Percentiles rank a stretch among this genome's conserved stretches.
Evolutionary conservation across 2,797 vertebrate genomes (phyloP).

Genomic region (Rhabdomys pumilio): DNA sequence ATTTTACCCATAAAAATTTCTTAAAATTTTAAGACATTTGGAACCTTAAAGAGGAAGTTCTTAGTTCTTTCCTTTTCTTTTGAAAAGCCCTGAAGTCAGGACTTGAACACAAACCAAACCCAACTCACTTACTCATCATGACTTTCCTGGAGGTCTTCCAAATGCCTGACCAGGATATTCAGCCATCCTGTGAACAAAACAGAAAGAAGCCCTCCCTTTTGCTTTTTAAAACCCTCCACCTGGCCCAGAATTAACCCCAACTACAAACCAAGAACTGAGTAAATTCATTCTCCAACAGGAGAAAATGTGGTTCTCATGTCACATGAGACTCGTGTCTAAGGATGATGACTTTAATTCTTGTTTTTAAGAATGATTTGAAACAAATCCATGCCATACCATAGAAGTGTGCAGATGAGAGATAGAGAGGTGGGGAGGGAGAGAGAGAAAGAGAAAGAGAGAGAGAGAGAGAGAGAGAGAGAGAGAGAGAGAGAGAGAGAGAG

Average conservation of each 20-base stretch:
- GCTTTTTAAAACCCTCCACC: constrained; percentile 4
- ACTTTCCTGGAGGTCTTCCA: constrained; percentile 58
- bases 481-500: too few relatives aligned
- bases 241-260: background rate
- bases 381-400: constrained; percentile 43
- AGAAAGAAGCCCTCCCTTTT: constrained; percentile 45
- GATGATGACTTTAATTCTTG: constrained; percentile 40
- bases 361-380: constrained; percentile 14
- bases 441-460: background rate
- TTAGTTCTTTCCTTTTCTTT: background rate
- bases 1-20: background rate
- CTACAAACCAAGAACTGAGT: constrained; percentile 8
- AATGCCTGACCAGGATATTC: constrained; percentile 20
- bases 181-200: constrained; percentile 20
- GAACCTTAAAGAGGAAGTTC: background rate
- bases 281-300: constrained; percentile 22
- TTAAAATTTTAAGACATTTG: background rate
- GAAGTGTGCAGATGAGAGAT: constrained; percentile 15
- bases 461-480: too few relatives aligned
- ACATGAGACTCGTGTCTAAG: background rate
- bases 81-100: background rate
- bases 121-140: background rate
- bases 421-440: too few relatives aligned
- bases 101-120: constrained; percentile 11
- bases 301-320: too few relatives aligned